Percentiles rank a stretch among this genome's conserved stretches.
phyloP scores from a whole-genome alignment of 2,797 vertebrate species.

The Neostethus bicornis region DNA sequence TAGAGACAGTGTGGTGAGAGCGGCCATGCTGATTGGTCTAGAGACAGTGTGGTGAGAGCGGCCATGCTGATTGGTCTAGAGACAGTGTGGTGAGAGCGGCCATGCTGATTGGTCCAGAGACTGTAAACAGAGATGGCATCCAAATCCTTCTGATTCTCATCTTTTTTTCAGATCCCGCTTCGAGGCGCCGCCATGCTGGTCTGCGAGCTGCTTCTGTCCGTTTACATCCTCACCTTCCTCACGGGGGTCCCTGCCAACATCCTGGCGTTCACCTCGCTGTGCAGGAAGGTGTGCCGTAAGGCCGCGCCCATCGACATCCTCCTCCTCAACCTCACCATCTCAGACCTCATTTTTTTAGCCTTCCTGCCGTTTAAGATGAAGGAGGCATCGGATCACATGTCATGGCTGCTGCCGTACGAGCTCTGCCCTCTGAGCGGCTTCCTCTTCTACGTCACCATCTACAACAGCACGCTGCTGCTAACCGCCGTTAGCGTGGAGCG shows the following conservation, averaged over 20 bases:
- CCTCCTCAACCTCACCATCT: slow-evolving; percentile 88
- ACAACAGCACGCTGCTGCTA: slow-evolving; percentile 88
- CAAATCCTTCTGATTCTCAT: background rate
- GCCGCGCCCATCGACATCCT: slow-evolving; percentile 82
- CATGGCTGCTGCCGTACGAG: slow-evolving; percentile 73
- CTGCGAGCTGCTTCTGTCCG: slow-evolving; percentile 57
- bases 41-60: too few species aligned
- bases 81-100: too few species aligned
- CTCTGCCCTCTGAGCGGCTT: slow-evolving; percentile 84
- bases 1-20: too few species aligned
- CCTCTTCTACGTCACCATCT: slow-evolving; percentile 89
- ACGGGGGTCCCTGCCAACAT: slow-evolving; percentile 86
- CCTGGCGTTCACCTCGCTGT: slow-evolving; percentile 81
- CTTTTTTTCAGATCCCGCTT: slow-evolving; percentile 1
- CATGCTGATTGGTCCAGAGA: too few species aligned
- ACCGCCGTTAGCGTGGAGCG: slow-evolving; percentile 87
- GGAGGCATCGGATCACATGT: slow-evolving; percentile 74
- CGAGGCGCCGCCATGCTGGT: slow-evolving; percentile 42
- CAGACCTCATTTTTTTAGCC: slow-evolving; percentile 86
- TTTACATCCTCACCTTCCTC: slow-evolving; percentile 84
- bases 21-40: too few species aligned
- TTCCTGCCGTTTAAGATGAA: slow-evolving; percentile 87
- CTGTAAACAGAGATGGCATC: too few species aligned
- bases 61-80: too few species aligned
- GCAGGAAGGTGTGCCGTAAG: slow-evolving; percentile 73